Conservation (phyloP, 2,888 invertebrate species). For the Cerastis rubricosa region DNA sequence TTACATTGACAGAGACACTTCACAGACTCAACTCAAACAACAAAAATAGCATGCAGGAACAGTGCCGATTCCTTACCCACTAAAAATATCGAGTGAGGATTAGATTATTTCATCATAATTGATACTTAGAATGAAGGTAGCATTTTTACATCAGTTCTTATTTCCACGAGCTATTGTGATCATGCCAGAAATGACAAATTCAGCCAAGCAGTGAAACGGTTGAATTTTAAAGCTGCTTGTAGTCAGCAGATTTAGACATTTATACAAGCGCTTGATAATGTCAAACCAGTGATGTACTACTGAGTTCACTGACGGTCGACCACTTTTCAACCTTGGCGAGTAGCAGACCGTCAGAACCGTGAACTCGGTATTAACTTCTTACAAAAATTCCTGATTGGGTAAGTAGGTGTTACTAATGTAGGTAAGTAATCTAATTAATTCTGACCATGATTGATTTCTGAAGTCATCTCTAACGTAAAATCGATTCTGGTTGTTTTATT, state of each 20-base stretch:
- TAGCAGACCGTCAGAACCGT: no score
- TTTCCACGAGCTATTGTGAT: neutral
- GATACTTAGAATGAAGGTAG: neutral
- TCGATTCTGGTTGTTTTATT: slow-evolving; percentile 1
- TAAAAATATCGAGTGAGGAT: slow-evolving; percentile 1
- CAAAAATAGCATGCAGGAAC: neutral
- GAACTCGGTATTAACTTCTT: no score
- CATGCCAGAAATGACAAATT: neutral
- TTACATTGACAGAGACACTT: slow-evolving; percentile 11
- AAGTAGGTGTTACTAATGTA: neutral
- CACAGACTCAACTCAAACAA: neutral
- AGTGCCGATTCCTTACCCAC: neutral
- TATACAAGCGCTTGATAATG: neutral
- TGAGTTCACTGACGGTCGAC: no score
- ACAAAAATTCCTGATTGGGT: neutral
- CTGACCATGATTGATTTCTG: slow-evolving; percentile 3
- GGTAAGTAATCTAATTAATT: neutral
- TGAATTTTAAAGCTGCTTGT: neutral
- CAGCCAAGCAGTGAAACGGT: neutral
- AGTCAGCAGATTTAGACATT: slow-evolving; percentile 7
- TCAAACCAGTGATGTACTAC: neutral
- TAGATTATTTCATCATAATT: slow-evolving; percentile 4
- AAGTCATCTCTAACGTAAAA: neutral
- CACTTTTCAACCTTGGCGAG: no score
- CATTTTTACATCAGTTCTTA: neutral